Percentiles rank a stretch among this genome's conserved stretches.
Conservation (phyloP, 2,113 vertebrate genomes). For the Nothoprocta pentlandii region DNA sequence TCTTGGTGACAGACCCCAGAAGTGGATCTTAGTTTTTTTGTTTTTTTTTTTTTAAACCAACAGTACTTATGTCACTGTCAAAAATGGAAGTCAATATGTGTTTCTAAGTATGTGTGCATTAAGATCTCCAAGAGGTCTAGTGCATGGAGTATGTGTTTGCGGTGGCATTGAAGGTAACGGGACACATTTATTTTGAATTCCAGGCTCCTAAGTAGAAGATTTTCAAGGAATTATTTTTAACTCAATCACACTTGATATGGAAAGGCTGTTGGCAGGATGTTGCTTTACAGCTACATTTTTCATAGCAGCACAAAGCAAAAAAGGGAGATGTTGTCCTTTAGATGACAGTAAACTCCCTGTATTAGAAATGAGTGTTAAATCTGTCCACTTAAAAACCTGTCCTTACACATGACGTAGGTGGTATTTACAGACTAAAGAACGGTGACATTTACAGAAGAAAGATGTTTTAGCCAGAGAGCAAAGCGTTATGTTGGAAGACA, state of each 20-base stretch:
- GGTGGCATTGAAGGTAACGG: not conserved
- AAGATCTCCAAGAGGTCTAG: not conserved
- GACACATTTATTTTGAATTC: not conserved
- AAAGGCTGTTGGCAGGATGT: not conserved
- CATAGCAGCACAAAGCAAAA: not conserved
- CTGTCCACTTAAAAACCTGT: not conserved
- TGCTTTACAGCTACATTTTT: not conserved
- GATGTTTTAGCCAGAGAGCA: not conserved
- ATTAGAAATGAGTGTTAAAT: not conserved
- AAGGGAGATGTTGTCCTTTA: constrained; percentile 27
- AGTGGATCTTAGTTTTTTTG: not conserved
- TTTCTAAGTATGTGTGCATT: not conserved
- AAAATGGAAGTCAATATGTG: accelerated
- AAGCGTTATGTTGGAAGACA: constrained; percentile 1
- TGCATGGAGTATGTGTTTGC: not conserved
- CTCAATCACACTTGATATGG: not conserved
- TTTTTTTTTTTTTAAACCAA: not conserved
- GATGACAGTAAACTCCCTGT: constrained; percentile 31
- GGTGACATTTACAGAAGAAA: constrained; percentile 70
- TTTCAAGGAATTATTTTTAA: not conserved
- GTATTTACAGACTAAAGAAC: constrained; percentile 70
- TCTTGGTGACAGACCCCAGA: not conserved
- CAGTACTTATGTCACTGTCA: not conserved
- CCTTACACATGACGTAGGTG: constrained; percentile 7
- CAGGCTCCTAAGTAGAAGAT: accelerated